phyloP scores from a whole-genome alignment of 2,888 invertebrate genomes.

The Bhutanitis thaidina region DNA sequence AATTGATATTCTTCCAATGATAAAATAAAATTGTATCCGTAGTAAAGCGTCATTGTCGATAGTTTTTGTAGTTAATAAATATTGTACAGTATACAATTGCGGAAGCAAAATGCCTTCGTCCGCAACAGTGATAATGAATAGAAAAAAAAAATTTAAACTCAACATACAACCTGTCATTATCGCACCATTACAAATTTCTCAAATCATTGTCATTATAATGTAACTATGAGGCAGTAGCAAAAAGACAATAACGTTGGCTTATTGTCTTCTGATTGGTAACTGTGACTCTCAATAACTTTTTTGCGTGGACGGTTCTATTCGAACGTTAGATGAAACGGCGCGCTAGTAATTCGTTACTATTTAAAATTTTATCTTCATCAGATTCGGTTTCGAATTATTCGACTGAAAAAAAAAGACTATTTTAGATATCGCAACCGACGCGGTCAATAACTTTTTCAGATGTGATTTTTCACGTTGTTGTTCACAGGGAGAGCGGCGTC shows the following conservation, averaged over 20 bases:
- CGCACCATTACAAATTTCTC: conserved; percentile 41
- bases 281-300: conserved; percentile 10
- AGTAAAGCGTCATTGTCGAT: too few species aligned
- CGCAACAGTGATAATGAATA: conserved; percentile 1
- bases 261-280: conserved; percentile 17
- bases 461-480: conserved; percentile 13
- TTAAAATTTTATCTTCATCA: conserved; percentile 14
- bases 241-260: conserved; percentile 20
- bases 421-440: conserved; percentile 13
- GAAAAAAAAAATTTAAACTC: conserved; percentile 4
- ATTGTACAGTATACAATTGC: neutral
- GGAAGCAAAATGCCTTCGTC: neutral
- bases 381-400: conserved; percentile 8
- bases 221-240: conserved; percentile 17
- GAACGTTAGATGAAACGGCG: conserved; percentile 1
- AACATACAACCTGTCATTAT: conserved; percentile 27
- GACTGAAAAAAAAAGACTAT: conserved; percentile 8
- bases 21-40: too few species aligned
- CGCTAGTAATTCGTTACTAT: conserved; percentile 10
- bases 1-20: too few species aligned
- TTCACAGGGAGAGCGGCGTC: conserved; percentile 3
- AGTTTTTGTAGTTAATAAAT: too few species aligned
- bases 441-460: conserved; percentile 21
- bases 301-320: conserved; percentile 5
- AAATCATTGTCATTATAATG: conserved; percentile 58